phyloP scores from a whole-genome alignment of 2,797 vertebrate species.

The Coluber constrictor region DNA sequence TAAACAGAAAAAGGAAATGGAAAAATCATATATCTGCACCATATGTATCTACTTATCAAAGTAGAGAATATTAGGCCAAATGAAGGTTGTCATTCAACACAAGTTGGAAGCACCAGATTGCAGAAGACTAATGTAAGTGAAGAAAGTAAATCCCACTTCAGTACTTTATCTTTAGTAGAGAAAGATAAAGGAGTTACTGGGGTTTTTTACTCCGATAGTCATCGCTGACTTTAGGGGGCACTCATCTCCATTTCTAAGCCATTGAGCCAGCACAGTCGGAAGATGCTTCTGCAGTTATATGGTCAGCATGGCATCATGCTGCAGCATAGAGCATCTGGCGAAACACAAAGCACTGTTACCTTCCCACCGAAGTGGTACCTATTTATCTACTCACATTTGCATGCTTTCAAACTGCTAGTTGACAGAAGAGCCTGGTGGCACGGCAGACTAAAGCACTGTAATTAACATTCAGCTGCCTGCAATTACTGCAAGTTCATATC shows the following conservation, averaged over 20 bases:
- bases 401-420: background rate
- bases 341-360: background rate
- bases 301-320: background rate
- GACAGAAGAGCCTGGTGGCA: background rate
- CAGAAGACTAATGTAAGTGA: background rate
- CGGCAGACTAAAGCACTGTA: too few relatives aligned
- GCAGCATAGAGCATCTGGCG: background rate
- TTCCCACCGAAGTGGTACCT: background rate
- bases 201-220: background rate
- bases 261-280: background rate
- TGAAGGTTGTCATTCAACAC: background rate
- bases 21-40: conserved; percentile 60
- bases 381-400: background rate
- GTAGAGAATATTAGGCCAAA: conserved; percentile 2
- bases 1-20: conserved; percentile 49
- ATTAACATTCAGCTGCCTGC: too few relatives aligned
- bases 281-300: background rate
- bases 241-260: background rate
- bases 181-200: background rate
- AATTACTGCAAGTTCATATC: too few relatives aligned
- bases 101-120: background rate
- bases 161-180: background rate
- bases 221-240: background rate
- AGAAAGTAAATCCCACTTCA: background rate
- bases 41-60: conserved; percentile 55